Base-by-base conservation (phyloP, 2,888 invertebrate species). In the Drosophila ustulata region DNA sequence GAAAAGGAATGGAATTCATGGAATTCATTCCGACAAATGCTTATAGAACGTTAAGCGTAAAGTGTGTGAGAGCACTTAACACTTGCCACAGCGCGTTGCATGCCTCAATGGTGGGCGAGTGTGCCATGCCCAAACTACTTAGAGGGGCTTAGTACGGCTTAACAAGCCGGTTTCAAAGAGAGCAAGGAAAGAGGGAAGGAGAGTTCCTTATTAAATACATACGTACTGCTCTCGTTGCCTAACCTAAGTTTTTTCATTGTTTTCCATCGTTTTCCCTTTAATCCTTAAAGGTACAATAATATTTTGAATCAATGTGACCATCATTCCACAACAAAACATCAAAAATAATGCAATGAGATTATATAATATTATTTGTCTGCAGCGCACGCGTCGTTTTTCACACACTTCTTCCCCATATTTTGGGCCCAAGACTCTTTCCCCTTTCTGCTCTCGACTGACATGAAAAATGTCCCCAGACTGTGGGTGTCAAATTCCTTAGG, bases 51-150 rank as follows among this genome's bases (percentile, higher is more conserved):
- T 37, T n/a, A 63, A 68, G 50, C 57, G 66, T 53, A 70, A 52
- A 71, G 62, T 85, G 83, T 88, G 83, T 85, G 71, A 66, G 78
- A 76, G 74, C 88, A 83, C 88, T 88, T 83, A 88, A 80, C 83
- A 83, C 82, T 88, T 88, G 80, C 43, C 51, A 51, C 49, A 39
- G 46, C 13, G 37, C 45, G 43, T 46, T 61, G 46, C 46, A 61
- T 46, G 41, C 50, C 53, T 46, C 43, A 61, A 41, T 26, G 39
- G 37, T 52, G 34, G 58, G 62, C 43, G 52, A 66, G 71, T 56
- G 71, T 56, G 67, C 71, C 67, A 64, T 65, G 66, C 66, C 78
- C 80, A 80, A 26, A 71, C 79, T 72, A 66, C 88, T 70, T 77
- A 77, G 69, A 80, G 68, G 62, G 78, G 75, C 83, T 88, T 85